These are phyloP conservation scores for Scolopax mira DNA, from an alignment of 2,113 vertebrate species.

Conservation along the genomic window DNA sequence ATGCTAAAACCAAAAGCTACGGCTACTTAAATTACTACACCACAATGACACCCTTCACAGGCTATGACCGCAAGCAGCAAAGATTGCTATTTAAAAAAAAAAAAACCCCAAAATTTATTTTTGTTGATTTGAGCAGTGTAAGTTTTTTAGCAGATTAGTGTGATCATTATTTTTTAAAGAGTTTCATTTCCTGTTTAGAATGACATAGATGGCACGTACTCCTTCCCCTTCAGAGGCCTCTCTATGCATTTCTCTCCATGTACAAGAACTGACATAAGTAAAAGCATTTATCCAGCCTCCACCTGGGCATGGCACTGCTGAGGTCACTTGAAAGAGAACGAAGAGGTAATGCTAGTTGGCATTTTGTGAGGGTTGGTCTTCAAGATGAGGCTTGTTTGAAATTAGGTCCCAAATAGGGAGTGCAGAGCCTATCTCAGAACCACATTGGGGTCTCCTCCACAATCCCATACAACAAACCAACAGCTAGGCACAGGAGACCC, in stretches of 20 bases:
- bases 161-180: background rate
- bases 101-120: fast-evolving
- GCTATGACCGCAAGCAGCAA: fast-evolving
- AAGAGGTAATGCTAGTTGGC: background rate
- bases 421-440: background rate
- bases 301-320: fast-evolving
- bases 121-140: background rate
- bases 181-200: background rate
- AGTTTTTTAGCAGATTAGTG: background rate
- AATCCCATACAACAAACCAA: background rate
- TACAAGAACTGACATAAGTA: background rate
- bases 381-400: fast-evolving
- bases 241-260: background rate
- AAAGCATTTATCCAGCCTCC: background rate
- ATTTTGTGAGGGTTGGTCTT: background rate
- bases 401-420: background rate
- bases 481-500: fast-evolving
- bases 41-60: background rate
- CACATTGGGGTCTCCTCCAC: background rate
- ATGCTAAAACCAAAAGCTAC: background rate
- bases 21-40: background rate
- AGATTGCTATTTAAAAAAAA: background rate
- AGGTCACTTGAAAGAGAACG: background rate
- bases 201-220: background rate
- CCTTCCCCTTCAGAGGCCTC: background rate